These are phyloP conservation scores for Hemitrygon akajei DNA, from an alignment of 2,797 vertebrate genomes.

Conservation along the genomic window DNA sequence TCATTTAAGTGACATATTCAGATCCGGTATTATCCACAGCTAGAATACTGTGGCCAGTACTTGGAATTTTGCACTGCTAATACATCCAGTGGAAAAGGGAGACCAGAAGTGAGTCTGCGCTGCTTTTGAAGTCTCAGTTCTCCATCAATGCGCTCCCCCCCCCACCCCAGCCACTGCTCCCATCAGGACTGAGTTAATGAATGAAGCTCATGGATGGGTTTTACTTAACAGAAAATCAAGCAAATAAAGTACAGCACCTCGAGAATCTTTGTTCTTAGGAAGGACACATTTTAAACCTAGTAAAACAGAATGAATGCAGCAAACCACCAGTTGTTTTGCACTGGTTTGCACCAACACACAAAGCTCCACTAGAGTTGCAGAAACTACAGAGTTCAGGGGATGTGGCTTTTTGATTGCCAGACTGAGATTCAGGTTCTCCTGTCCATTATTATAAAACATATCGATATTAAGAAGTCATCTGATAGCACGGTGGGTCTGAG, in stretches of 20 bases:
- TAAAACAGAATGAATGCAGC: not conserved
- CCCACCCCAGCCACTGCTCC: not conserved
- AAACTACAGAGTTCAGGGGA: not conserved
- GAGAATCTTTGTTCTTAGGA: not conserved
- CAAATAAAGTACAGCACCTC: not conserved
- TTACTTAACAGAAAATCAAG: not conserved
- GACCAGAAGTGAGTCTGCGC: not conserved
- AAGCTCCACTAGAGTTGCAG: not conserved
- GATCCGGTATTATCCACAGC: not conserved
- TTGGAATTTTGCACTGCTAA: not conserved
- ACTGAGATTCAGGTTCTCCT: too few species aligned
- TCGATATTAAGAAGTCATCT: too few species aligned
- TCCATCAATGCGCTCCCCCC: not conserved
- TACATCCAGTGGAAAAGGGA: not conserved
- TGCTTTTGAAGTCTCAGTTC: not conserved
- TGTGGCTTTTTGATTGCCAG: too few species aligned
- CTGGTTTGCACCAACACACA: too few species aligned
- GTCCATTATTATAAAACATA: too few species aligned
- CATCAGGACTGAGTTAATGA: not conserved
- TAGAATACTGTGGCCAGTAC: constrained; percentile 8
- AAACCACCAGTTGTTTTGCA: not conserved
- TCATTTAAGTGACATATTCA: not conserved
- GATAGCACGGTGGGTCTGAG: too few species aligned
- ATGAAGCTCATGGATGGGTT: constrained; percentile 3
- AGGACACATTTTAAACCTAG: not conserved